A percentile compares a stretch with the other conserved stretches of the same genome.
Conservation (phyloP, 2,888 invertebrate species). For the Torymus tubicola region DNA sequence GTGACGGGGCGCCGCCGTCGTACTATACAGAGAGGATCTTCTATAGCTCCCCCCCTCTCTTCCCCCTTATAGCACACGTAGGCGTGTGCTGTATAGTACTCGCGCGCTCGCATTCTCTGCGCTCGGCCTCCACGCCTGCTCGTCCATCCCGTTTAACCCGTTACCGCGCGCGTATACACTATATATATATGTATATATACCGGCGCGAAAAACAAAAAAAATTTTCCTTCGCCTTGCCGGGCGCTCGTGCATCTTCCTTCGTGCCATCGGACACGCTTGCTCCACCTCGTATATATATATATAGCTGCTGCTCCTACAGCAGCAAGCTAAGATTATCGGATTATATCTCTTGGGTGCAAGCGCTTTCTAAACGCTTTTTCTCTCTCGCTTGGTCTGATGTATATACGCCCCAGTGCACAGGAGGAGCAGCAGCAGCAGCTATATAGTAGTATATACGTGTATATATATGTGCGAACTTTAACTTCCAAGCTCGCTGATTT, state of each 20-base stretch:
- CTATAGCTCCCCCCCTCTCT: no score
- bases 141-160: conserved; percentile 71
- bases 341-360: conserved; percentile 58
- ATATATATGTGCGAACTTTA: background rate
- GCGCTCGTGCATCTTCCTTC: conserved; percentile 48
- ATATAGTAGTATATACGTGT: background rate
- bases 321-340: conserved; percentile 61
- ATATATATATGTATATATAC: conserved; percentile 42
- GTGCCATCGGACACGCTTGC: conserved; percentile 61
- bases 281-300: conserved; percentile 53
- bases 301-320: conserved; percentile 2
- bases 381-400: background rate
- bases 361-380: conserved; percentile 61
- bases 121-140: conserved; percentile 60
- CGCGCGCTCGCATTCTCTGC: conserved; percentile 62
- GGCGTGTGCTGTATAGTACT: conserved; percentile 12
- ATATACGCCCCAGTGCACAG: no score
- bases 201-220: conserved; percentile 36
- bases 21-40: no score
- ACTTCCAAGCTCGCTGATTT: background rate
- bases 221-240: conserved; percentile 59
- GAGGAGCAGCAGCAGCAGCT: no score
- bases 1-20: conserved; percentile 54
- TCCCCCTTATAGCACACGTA: background rate
- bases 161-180: conserved; percentile 63